Conservation (phyloP, 2,113 vertebrate species). For the Acanthochromis polyacanthus region DNA sequence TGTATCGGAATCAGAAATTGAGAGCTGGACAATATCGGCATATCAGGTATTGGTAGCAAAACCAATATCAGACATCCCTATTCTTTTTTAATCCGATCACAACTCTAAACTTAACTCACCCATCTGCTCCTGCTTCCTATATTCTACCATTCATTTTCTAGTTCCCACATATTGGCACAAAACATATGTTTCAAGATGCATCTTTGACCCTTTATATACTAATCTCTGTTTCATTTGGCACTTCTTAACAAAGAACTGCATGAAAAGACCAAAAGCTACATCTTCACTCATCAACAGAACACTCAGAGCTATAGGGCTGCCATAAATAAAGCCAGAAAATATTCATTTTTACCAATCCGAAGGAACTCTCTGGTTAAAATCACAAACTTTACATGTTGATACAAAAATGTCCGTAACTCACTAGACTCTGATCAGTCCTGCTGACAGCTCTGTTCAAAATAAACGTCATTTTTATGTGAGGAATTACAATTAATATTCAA, state of each 20-base stretch:
- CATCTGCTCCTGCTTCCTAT: conserved; percentile 2
- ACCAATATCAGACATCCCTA: too few relatives aligned
- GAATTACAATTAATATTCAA: background rate
- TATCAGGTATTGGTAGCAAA: too few relatives aligned
- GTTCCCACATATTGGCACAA: background rate
- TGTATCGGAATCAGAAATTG: too few relatives aligned
- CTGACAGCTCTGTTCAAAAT: too few relatives aligned
- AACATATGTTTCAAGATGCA: background rate
- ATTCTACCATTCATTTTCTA: too few relatives aligned
- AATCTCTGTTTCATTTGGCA: background rate
- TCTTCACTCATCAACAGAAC: background rate
- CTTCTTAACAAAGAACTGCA: background rate
- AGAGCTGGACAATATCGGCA: too few relatives aligned
- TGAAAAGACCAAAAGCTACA: background rate
- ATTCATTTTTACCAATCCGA: background rate
- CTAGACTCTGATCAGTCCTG: too few relatives aligned
- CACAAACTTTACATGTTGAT: background rate
- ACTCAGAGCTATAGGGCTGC: background rate
- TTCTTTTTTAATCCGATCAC: background rate
- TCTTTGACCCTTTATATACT: conserved; percentile 5
- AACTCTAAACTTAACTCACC: background rate
- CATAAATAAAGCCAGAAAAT: conserved; percentile 10
- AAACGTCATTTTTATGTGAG: background rate
- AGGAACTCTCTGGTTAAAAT: background rate
- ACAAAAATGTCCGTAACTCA: too few relatives aligned